Base-by-base conservation (phyloP, 2,797 vertebrate genomes). In the Diplodus sargus region DNA sequence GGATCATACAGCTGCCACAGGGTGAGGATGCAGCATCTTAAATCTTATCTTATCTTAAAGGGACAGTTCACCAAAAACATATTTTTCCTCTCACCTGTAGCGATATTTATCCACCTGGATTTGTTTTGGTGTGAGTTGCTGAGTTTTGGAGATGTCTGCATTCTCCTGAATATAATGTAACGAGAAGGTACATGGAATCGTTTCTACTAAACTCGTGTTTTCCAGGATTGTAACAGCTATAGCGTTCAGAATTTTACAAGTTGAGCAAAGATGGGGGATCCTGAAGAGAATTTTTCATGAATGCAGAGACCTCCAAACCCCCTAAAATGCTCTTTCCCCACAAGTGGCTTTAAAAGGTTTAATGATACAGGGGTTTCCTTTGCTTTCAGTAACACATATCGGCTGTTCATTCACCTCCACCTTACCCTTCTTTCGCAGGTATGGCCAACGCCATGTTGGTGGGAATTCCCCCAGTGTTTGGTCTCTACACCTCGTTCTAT, bases 401-500 rank as follows among this genome's bases (percentile, higher is more conserved):
- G 56, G 7, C 30, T 65, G 15, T 49, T 48, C 2, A 15, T 34
- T 63, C 16, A 57, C 12, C 22, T 43, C 23, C n/a, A 43, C 23
- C 18, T 70, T 18, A 49, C 28, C 54, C 42, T 13, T 73, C 22
- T 62, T 15, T 58, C 45, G 1, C 85, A 98, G 97, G 97, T 54
- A 94, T 98, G 92, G 96, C 96, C 34, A 97, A 98, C 28, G 96
- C 97, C 16, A 88, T 97, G 91, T 85, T 98, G 91, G 97, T 95
- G 22, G 96, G 96, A n/a, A 94, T 98, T 42, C 97, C 97, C 52
- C 96, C 97, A 1, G 96, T 96, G 43, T 97, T 96, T 85, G 97
- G 97, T 61, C 93, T 98, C 6, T 97, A 97, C 92, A 95, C 96
- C 9, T 97, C 97, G 4, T 95, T 98, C 92, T 98, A 97, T 86